A percentile compares a stretch with the other conserved stretches of the same genome.
phyloP scores from a whole-genome alignment of 2,888 invertebrate genomes.

The Campoletis raptor region DNA sequence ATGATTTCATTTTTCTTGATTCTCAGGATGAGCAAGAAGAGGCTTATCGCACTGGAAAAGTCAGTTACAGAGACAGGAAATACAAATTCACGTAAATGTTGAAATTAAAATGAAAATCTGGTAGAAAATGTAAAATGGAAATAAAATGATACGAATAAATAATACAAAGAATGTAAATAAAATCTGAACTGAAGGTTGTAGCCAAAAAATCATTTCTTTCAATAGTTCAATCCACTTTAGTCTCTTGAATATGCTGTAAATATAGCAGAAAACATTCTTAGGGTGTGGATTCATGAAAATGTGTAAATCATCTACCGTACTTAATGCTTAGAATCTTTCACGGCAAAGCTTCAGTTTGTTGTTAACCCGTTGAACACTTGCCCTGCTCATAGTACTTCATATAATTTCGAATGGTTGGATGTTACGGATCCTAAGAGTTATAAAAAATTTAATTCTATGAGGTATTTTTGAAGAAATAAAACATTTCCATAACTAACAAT shows the following conservation, averaged over 20 bases:
- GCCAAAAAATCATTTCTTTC: background rate
- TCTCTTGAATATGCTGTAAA: background rate
- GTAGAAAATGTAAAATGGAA: constrained; percentile 59
- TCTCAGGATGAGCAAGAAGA: constrained; percentile 86
- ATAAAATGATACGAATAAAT: constrained; percentile 36
- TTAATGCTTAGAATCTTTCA: background rate
- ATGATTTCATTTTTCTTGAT: constrained; percentile 43
- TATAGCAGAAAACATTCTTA: background rate
- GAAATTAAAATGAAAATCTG: constrained; percentile 37
- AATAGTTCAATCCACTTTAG: too few species aligned
- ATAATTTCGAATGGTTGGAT: too few species aligned
- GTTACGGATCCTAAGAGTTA: too few species aligned
- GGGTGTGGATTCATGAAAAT: background rate
- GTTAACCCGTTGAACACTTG: background rate
- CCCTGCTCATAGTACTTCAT: background rate
- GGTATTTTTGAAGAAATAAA: too few species aligned
- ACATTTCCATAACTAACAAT: too few species aligned
- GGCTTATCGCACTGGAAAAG: constrained; percentile 89
- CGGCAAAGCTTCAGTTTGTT: background rate
- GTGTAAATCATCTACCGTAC: background rate
- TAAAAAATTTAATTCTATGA: too few species aligned
- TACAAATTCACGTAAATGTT: constrained; percentile 88
- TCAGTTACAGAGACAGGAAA: constrained; percentile 90
- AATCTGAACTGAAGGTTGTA: background rate
- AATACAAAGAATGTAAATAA: constrained; percentile 9